A percentile compares a stretch with the other conserved stretches of the same genome.
phyloP scores from a whole-genome alignment of 2,113 vertebrate species.

The Corynorhinus townsendii region DNA sequence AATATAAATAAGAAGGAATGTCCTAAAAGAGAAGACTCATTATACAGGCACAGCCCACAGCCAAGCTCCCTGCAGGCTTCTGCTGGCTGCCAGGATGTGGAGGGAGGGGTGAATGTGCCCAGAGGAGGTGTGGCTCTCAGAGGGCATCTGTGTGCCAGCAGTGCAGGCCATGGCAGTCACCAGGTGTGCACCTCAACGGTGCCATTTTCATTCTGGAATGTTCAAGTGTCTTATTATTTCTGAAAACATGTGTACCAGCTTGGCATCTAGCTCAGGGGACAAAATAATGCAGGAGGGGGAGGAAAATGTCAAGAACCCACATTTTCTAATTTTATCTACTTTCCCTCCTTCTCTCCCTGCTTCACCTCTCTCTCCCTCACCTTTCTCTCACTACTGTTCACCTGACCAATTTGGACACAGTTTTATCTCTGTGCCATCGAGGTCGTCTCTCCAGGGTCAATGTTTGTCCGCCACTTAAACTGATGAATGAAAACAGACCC shows the following conservation, averaged over 20 bases:
- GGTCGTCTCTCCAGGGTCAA: neutral
- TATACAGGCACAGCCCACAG: neutral
- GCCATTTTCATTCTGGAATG: neutral
- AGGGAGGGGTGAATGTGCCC: neutral
- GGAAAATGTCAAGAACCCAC: neutral
- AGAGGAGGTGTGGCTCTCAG: neutral
- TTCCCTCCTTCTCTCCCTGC: neutral
- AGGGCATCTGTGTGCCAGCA: neutral
- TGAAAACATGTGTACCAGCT: neutral
- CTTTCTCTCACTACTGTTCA: neutral
- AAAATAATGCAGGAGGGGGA: neutral
- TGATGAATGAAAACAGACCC: too few species aligned
- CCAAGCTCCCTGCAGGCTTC: neutral
- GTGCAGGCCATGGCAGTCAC: neutral
- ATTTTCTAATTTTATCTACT: neutral
- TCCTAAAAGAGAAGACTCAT: neutral
- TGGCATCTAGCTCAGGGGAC: neutral
- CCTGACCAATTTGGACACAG: neutral
- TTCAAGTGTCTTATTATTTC: neutral
- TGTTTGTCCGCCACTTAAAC: neutral
- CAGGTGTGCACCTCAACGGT: neutral
- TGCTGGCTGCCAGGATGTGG: neutral
- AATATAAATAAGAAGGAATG: neutral
- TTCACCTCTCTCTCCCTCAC: rapidly evolving
- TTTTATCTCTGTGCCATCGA: neutral